Evolutionary conservation across 2,113 vertebrate species (phyloP), one percentile per base, ranked within the genome.

Genomic region (Calyptommatus sinebrachiatus): DNA sequence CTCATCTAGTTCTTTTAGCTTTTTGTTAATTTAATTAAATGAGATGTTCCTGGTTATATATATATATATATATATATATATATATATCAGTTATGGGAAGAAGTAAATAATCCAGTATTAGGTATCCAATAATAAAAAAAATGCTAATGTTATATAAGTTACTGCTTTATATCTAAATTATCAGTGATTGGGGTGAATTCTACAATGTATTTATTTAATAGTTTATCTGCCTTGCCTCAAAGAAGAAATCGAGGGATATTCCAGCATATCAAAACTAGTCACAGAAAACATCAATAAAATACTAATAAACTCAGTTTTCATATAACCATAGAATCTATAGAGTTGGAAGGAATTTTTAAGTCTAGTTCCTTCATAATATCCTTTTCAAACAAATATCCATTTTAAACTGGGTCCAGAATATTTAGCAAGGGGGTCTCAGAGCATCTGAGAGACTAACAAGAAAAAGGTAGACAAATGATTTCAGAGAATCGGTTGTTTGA

Each of bases 1-100:
- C 45, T 78, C 76, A 78, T 83, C 76, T 78, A 74, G 76, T 50
- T 74, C 71, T 83, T 79, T 79, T 83, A 78, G 82, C 65, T 78
- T 83, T 83, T 69, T 26, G 82, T 63, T 83, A 78, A 78, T 78
- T 70, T 83, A 78, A 78, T 78, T 83, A 71, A 83, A 78, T 65
- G 65, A 83, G 65, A 71, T 41, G 71, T 79, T 83, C 53, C 82
- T 83, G 76, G 50, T 78, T 83, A 79, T 70, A 53, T 79, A 60
- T 83, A 78, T 41, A 79, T 70, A 53, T 79, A 60, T 78, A 74
- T 50, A 45, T 48, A 60, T 83, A 78, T 41, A 79, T 70, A 53
- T 79, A 60, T 78, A 74, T 50, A 45, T 48, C 82, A 63, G 22
- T 83, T 78, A 73, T 74, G 76, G 71, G 79, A 69, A 83, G 77